Conservation (phyloP, 2,113 vertebrate species). For the Vicugna pacos region DNA sequence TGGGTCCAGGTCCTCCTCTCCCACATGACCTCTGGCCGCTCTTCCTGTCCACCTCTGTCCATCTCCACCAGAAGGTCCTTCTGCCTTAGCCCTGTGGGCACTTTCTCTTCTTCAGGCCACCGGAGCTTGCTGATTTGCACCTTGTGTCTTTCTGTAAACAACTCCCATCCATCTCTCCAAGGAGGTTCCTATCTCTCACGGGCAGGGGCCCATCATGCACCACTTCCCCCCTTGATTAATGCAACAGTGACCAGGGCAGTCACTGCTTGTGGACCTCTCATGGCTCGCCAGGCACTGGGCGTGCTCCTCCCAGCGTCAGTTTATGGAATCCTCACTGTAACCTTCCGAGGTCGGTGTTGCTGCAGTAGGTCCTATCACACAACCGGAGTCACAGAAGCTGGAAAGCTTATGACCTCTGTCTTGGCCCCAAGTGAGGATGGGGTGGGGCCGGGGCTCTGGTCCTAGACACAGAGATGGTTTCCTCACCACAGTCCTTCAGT, state of each 20-base stretch:
- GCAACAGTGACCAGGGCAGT: accelerated
- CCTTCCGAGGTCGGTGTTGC: accelerated
- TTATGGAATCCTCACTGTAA: neutral
- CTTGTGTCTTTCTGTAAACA: neutral
- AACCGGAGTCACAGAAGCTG: accelerated
- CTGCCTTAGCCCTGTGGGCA: accelerated
- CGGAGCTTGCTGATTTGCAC: accelerated
- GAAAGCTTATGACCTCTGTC: too few species aligned
- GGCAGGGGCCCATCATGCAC: accelerated
- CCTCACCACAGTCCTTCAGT: neutral
- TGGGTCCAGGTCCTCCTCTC: neutral
- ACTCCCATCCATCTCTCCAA: accelerated
- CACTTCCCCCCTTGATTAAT: too few species aligned
- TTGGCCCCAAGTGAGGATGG: accelerated
- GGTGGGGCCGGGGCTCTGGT: accelerated
- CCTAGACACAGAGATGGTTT: accelerated
- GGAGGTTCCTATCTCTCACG: neutral
- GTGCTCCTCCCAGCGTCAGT: accelerated
- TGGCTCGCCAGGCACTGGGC: accelerated
- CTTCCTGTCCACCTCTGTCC: neutral
- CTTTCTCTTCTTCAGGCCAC: neutral
- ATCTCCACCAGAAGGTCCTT: neutral
- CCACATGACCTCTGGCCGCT: too few species aligned
- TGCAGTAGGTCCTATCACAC: accelerated
- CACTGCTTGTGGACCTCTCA: accelerated